Conservation (phyloP, 1,140 invertebrate species). For the Dendroctonus ponderosae region DNA sequence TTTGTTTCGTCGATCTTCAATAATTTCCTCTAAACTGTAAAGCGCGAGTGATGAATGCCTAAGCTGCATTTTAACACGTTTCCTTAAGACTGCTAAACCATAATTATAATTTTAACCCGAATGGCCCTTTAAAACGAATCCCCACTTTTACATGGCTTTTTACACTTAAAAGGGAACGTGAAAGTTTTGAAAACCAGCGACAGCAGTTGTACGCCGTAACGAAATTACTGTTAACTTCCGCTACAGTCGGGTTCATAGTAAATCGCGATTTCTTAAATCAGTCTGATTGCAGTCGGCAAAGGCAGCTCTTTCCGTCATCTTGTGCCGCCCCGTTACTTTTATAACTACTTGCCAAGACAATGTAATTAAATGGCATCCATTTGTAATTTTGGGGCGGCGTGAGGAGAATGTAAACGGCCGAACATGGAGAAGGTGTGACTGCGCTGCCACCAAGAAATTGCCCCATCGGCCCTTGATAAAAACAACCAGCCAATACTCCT, state of each 20-base stretch:
- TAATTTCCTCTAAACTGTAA: too few relatives aligned
- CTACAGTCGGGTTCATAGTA: constrained; percentile 29
- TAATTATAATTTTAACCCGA: constrained; percentile 29
- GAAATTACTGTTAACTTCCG: constrained; percentile 32
- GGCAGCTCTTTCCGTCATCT: constrained; percentile 40
- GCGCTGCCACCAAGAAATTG: constrained; percentile 43
- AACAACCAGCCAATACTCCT: constrained; percentile 48
- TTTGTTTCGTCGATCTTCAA: too few relatives aligned
- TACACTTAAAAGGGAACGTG: constrained; percentile 29
- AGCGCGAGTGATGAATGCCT: too few relatives aligned
- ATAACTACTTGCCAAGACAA: constrained; percentile 52
- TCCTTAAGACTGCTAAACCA: not conserved
- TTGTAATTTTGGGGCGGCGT: constrained; percentile 50
- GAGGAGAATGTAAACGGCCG: constrained; percentile 48
- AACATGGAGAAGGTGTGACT: constrained; percentile 52
- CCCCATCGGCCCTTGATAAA: constrained; percentile 45
- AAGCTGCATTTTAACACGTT: too few relatives aligned
- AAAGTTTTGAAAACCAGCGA: constrained; percentile 26
- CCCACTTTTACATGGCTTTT: constrained; percentile 27
- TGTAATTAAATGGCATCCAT: constrained; percentile 53
- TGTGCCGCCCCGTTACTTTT: constrained; percentile 49
- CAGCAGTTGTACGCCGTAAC: constrained; percentile 28
- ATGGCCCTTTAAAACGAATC: constrained; percentile 22
- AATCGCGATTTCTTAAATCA: constrained; percentile 45
- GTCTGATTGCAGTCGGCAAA: constrained; percentile 48